Conservation (phyloP, 2,888 invertebrate species). For the Amblyjoppa fuscipennis region DNA sequence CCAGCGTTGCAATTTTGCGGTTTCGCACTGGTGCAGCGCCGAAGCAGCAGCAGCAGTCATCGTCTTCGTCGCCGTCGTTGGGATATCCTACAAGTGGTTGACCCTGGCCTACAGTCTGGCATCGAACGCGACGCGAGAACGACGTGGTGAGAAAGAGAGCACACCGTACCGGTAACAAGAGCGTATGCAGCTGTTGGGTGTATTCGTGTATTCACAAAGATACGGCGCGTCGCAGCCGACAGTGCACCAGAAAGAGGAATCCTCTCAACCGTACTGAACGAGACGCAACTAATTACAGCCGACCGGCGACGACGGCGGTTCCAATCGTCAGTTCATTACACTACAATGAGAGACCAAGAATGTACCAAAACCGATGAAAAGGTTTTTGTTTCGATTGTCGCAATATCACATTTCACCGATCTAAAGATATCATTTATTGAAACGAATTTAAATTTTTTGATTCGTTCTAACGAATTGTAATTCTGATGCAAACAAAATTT, state of each 20-base stretch:
- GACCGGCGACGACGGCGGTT: neutral
- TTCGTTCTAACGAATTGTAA: too few species aligned
- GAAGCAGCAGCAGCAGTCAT: constrained; percentile 46
- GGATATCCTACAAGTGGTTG: constrained; percentile 82
- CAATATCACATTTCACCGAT: too few species aligned
- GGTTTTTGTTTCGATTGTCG: neutral
- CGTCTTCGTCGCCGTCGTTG: constrained; percentile 72
- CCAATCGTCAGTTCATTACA: constrained; percentile 1
- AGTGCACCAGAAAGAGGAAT: neutral
- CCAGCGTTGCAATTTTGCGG: constrained; percentile 67
- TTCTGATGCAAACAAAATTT: too few species aligned
- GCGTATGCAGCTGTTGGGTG: constrained; percentile 11
- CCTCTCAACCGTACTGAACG: neutral
- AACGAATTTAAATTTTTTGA: too few species aligned
- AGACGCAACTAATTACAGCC: neutral
- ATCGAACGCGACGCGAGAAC: constrained; percentile 66
- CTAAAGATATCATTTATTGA: too few species aligned
- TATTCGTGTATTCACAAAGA: constrained; percentile 2
- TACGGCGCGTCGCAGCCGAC: too few species aligned
- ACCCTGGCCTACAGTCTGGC: constrained; percentile 80
- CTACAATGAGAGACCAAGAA: neutral
- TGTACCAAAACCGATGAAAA: neutral
- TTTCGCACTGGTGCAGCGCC: constrained; percentile 61
- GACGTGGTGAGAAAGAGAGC: constrained; percentile 43
- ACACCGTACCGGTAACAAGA: constrained; percentile 5